Evolutionary conservation across 2,888 invertebrate genomes (phyloP).

Genomic region (Sesia bembeciformis): DNA sequence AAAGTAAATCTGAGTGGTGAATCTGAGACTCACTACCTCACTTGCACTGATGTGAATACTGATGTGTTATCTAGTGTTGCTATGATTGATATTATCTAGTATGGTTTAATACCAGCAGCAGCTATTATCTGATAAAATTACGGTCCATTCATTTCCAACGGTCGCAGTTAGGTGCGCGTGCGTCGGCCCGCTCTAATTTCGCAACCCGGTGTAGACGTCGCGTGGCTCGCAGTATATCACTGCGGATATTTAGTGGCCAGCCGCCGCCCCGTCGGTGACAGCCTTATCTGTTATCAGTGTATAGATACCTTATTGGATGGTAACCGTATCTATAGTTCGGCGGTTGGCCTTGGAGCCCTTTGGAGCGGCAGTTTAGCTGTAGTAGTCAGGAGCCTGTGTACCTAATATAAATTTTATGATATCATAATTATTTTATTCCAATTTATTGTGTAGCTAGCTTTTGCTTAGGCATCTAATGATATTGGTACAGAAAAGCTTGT

Average conservation of each 20-base stretch:
- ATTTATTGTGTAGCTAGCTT: too few species aligned
- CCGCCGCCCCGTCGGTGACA: conserved; percentile 59
- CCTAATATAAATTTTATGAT: too few species aligned
- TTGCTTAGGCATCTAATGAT: too few species aligned
- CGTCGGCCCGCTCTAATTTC: conserved; percentile 58
- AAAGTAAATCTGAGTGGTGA: too few species aligned
- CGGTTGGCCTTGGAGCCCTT: conserved; percentile 25
- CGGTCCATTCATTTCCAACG: conserved; percentile 3
- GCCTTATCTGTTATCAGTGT: conserved; percentile 71
- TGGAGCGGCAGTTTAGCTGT: conserved; percentile 1
- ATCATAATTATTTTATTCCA: too few species aligned
- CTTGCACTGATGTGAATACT: too few species aligned
- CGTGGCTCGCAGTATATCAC: conserved; percentile 51
- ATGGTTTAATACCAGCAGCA: neutral
- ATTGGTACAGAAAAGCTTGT: too few species aligned
- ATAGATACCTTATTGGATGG: conserved; percentile 46
- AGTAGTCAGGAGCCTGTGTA: neutral
- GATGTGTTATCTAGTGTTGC: too few species aligned
- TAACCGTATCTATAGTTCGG: conserved; percentile 43
- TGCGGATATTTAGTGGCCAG: conserved; percentile 50
- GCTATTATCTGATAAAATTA: conserved; percentile 3
- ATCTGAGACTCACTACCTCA: too few species aligned
- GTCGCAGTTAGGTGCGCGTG: conserved; percentile 19
- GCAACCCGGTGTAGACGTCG: conserved; percentile 48
- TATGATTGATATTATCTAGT: too few species aligned